phyloP scores from a whole-genome alignment of 2,113 vertebrate species.

The Holacanthus passer region DNA sequence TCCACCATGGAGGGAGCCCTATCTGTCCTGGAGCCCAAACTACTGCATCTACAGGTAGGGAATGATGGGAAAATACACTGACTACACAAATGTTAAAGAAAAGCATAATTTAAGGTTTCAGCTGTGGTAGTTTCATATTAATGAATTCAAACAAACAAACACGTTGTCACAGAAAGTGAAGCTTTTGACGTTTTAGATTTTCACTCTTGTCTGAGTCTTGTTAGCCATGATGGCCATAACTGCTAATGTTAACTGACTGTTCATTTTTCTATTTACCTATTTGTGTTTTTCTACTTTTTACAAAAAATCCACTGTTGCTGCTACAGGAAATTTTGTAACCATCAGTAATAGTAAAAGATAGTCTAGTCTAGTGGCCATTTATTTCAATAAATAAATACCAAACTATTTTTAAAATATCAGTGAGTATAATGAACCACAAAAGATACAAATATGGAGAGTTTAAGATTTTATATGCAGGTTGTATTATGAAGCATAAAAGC shows the following conservation, averaged over 20 bases:
- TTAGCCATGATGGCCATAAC: background rate
- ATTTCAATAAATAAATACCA: background rate
- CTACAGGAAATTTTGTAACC: background rate
- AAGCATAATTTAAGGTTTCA: background rate
- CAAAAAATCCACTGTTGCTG: background rate
- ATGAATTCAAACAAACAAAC: background rate
- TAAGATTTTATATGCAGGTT: background rate
- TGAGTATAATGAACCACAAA: background rate
- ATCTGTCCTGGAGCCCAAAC: constrained; percentile 90
- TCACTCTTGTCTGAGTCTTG: background rate
- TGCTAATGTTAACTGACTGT: background rate
- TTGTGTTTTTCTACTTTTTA: background rate
- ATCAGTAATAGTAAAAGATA: background rate
- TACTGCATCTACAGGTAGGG: constrained; percentile 88
- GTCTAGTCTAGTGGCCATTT: background rate
- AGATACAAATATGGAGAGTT: background rate
- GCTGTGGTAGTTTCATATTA: background rate
- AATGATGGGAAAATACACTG: constrained; percentile 17
- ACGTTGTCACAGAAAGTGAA: too few species aligned
- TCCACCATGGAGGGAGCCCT: constrained; percentile 94
- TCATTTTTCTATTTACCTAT: background rate
- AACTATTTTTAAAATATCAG: too few species aligned
- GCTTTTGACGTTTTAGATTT: background rate
- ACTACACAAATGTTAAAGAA: background rate
- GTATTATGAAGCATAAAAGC: background rate